These are phyloP conservation scores for Ophion slaviceki DNA, from an alignment of 2,888 invertebrate genomes.

Conservation along the genomic window DNA sequence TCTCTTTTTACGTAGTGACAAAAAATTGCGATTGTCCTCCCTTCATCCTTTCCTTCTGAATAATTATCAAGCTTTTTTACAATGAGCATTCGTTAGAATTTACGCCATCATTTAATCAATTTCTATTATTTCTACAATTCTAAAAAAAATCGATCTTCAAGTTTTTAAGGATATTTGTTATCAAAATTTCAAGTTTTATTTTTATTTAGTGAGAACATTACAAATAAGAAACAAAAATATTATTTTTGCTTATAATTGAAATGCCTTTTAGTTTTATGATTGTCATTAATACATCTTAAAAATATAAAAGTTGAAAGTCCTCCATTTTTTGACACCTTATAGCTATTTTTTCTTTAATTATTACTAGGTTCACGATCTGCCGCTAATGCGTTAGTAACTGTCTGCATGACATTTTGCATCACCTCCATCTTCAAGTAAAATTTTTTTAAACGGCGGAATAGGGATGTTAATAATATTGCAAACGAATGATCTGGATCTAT, in stretches of 20 bases:
- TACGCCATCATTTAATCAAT: slow-evolving; percentile 3
- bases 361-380: no score
- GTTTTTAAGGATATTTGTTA: slow-evolving; percentile 8
- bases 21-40: background rate
- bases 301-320: no score
- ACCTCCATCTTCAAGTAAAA: no score
- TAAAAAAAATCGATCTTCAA: slow-evolving; percentile 11
- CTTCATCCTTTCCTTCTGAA: slow-evolving; percentile 14
- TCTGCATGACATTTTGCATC: no score
- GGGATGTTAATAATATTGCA: no score
- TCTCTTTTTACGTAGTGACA: no score
- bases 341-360: no score
- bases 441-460: no score
- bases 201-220: slow-evolving; percentile 1
- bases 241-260: slow-evolving; percentile 16
- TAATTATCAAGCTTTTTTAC: background rate
- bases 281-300: slow-evolving; percentile 20
- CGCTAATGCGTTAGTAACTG: no score
- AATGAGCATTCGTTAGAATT: slow-evolving; percentile 10
- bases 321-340: no score
- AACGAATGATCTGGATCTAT: no score
- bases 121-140: slow-evolving; percentile 21
- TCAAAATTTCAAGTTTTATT: slow-evolving; percentile 16
- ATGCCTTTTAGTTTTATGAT: slow-evolving; percentile 16
- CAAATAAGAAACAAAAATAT: slow-evolving; percentile 24